Conservation (phyloP, 2,888 invertebrate species). For the Brachynemurus nebulosus region DNA sequence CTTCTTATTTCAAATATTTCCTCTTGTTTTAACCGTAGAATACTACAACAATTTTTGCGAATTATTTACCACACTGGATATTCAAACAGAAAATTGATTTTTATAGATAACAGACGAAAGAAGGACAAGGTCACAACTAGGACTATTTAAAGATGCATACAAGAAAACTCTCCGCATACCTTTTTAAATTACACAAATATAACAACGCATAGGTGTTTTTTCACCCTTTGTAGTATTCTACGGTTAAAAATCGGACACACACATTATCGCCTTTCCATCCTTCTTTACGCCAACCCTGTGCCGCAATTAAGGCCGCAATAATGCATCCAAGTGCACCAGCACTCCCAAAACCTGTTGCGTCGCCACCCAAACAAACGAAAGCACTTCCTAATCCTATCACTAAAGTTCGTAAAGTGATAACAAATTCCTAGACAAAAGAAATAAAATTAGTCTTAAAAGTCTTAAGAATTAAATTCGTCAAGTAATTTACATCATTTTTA, state of each 20-base stretch:
- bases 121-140: too few species aligned
- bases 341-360: constrained; percentile 42
- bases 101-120: too few species aligned
- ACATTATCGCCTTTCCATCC: constrained; percentile 20
- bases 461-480: not conserved
- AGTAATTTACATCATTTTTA: constrained; percentile 29
- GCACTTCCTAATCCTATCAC: constrained; percentile 46
- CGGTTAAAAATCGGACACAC: too few species aligned
- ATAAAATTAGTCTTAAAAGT: constrained; percentile 1
- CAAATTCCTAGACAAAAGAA: constrained; percentile 30
- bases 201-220: too few species aligned
- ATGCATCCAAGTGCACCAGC: constrained; percentile 47
- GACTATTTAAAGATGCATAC: too few species aligned
- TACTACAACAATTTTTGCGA: too few species aligned
- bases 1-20: not conserved
- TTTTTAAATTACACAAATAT: too few species aligned
- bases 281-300: constrained; percentile 36
- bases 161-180: too few species aligned
- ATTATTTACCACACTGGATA: too few species aligned
- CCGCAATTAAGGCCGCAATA: constrained; percentile 39
- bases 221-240: too few species aligned
- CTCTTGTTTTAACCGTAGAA: too few species aligned
- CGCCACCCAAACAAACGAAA: constrained; percentile 47
- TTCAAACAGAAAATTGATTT: too few species aligned
- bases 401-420: constrained; percentile 35